Conservation (phyloP, 2,888 invertebrate species). For the Hofmannophila pseudospretella region DNA sequence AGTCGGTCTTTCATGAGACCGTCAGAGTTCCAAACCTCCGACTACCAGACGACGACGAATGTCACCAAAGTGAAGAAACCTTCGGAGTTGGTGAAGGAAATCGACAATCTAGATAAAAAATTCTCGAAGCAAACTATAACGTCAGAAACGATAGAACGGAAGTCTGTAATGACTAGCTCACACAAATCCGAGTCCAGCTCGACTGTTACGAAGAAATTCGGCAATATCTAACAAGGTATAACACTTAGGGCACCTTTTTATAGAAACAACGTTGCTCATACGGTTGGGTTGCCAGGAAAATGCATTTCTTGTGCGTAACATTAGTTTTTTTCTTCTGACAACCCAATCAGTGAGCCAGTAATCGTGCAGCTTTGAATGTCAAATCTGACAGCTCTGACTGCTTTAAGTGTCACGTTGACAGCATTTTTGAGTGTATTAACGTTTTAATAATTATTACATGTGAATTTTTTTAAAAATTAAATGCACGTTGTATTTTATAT, state of each 20-base stretch:
- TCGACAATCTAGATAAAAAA: constrained; percentile 80
- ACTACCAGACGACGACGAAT: constrained; percentile 45
- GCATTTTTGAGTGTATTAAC: not conserved
- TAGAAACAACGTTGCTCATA: no score
- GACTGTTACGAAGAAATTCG: constrained; percentile 76
- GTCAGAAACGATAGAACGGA: constrained; percentile 82
- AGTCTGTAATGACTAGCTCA: constrained; percentile 81
- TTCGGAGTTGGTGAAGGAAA: constrained; percentile 60
- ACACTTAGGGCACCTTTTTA: no score
- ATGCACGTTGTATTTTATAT: not conserved
- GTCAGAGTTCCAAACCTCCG: constrained; percentile 66
- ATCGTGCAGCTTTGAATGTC: no score
- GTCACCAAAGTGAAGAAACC: constrained; percentile 55
- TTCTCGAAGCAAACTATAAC: constrained; percentile 83
- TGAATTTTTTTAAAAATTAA: not conserved
- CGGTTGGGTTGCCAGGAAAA: no score
- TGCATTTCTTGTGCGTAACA: no score
- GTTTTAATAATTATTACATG: not conserved
- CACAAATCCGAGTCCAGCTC: constrained; percentile 78
- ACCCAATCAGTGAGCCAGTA: no score
- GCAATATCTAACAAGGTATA: constrained; percentile 46
- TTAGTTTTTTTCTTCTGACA: no score
- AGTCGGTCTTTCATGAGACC: constrained; percentile 72
- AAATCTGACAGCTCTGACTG: no score
- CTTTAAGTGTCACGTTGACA: not conserved